Evolutionary conservation across 2,888 invertebrate genomes (phyloP).

Genomic region (Helicoverpa assulta): DNA sequence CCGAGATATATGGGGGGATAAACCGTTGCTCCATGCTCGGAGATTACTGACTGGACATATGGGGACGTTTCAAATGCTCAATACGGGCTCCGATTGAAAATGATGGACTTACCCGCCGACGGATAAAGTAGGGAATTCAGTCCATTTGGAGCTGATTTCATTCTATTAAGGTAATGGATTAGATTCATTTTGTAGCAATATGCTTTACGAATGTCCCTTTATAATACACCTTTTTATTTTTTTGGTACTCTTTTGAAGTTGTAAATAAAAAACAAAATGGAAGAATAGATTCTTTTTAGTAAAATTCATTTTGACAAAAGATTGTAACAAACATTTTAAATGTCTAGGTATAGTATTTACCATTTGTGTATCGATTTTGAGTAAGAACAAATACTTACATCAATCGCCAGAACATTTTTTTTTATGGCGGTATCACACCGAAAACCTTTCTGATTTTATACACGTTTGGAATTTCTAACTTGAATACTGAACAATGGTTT

Average conservation of each 20-base stretch:
- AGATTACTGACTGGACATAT: slow-evolving; percentile 75
- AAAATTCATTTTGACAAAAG: too few species aligned
- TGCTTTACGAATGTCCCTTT: background rate
- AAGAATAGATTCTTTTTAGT: too few species aligned
- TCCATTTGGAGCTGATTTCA: slow-evolving; percentile 39
- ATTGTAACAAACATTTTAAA: too few species aligned
- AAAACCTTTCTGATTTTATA: slow-evolving; percentile 38
- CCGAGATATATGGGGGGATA: slow-evolving; percentile 79
- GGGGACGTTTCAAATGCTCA: slow-evolving; percentile 73
- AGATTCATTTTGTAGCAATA: slow-evolving; percentile 20
- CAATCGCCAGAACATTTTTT: background rate
- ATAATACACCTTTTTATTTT: background rate
- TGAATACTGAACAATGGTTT: slow-evolving; percentile 32
- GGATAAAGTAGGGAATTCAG: slow-evolving; percentile 45
- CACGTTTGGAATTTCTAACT: slow-evolving; percentile 20
- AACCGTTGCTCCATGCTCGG: slow-evolving; percentile 74
- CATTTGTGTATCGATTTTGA: too few species aligned
- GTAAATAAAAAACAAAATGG: background rate
- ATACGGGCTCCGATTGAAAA: slow-evolving; percentile 70
- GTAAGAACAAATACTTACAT: too few species aligned
- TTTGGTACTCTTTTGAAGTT: background rate
- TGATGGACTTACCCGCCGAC: slow-evolving; percentile 53
- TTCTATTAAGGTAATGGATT: slow-evolving; percentile 51
- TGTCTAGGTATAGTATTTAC: too few species aligned
- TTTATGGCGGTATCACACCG: background rate